Evolutionary conservation across 1,140 invertebrate species (phyloP).

Genomic region (Helicoverpa zea): DNA sequence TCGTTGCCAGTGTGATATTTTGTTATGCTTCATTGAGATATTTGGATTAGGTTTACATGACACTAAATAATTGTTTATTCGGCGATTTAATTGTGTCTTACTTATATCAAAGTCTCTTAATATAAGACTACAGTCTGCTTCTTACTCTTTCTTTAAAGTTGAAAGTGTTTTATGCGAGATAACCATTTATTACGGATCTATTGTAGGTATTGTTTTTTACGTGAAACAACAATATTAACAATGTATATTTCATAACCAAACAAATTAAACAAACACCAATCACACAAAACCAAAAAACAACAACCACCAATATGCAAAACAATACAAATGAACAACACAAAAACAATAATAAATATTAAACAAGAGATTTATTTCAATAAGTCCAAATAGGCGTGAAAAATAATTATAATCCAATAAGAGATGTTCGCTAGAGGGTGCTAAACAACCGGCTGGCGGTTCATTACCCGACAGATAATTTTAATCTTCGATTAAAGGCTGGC

Average conservation of each 20-base stretch:
- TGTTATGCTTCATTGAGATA: not conserved
- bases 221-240: too few species aligned
- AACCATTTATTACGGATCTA: too few species aligned
- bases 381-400: slow-evolving; percentile 82
- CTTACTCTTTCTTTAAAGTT: too few species aligned
- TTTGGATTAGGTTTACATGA: not conserved
- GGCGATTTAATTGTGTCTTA: too few species aligned
- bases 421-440: slow-evolving; percentile 65
- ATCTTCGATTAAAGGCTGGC: slow-evolving; percentile 79
- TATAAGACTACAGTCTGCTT: too few species aligned
- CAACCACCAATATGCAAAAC: slow-evolving; percentile 6
- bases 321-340: not conserved
- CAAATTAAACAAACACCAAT: not conserved
- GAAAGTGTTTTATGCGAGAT: too few species aligned
- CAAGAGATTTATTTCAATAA: slow-evolving; percentile 83
- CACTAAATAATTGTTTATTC: too few species aligned
- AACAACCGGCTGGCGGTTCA: slow-evolving; percentile 67
- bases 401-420: slow-evolving; percentile 80
- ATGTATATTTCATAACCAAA: not conserved
- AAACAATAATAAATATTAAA: slow-evolving; percentile 72
- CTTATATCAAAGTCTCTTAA: too few species aligned
- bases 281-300: not conserved
- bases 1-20: not conserved
- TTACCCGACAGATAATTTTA: slow-evolving; percentile 82
- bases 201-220: too few species aligned